These are phyloP conservation scores for Myathropa florea DNA, from an alignment of 2,888 invertebrate species.

Conservation along the genomic window DNA sequence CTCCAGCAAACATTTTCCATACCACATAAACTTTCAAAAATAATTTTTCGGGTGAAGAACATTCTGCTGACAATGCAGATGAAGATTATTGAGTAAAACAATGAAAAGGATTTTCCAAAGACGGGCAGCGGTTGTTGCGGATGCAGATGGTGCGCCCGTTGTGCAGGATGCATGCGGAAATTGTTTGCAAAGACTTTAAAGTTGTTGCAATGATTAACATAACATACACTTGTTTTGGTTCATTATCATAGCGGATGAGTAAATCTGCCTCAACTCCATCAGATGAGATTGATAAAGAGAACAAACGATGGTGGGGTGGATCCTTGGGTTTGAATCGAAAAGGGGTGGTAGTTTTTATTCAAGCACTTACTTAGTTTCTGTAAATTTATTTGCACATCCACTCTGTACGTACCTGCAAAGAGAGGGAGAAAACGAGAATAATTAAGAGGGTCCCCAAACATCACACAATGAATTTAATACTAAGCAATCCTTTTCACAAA, in stretches of 20 bases:
- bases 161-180: background rate
- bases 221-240: background rate
- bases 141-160: background rate
- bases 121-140: background rate
- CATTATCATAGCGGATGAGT: background rate
- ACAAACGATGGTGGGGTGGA: no score
- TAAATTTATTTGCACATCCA: background rate
- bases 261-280: background rate
- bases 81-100: constrained; percentile 32
- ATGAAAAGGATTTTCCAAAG: background rate
- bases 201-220: constrained; percentile 23
- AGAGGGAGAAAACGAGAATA: background rate
- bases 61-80: constrained; percentile 36
- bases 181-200: constrained; percentile 15
- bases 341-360: background rate
- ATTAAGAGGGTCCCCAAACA: background rate
- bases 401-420: constrained; percentile 20
- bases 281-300: no score
- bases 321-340: no score
- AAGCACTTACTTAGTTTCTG: background rate
- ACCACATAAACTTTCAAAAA: constrained; percentile 42
- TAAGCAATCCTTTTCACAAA: background rate
- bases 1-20: constrained; percentile 13
- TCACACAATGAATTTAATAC: background rate
- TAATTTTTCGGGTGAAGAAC: constrained; percentile 33